phyloP scores from a whole-genome alignment of 2,888 invertebrate species.

The Plagodis dolabraria region DNA sequence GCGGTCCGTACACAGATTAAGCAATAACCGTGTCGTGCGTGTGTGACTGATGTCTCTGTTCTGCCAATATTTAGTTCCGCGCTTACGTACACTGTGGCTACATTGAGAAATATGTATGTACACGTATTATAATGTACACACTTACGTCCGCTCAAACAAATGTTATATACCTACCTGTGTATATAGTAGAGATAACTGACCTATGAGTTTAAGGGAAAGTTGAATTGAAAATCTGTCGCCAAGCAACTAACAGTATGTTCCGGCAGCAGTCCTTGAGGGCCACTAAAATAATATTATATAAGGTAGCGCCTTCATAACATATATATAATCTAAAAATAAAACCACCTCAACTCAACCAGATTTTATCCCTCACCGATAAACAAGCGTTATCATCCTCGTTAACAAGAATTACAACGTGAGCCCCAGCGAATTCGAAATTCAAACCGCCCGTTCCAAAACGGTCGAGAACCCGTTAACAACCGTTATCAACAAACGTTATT shows the following conservation, averaged over 20 bases:
- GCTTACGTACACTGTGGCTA: slow-evolving; percentile 14
- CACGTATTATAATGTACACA: neutral
- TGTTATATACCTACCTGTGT: neutral
- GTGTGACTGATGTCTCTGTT: slow-evolving; percentile 20
- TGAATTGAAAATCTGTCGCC: too few relatives aligned
- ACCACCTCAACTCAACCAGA: slow-evolving; percentile 1
- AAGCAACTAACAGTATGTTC: too few relatives aligned
- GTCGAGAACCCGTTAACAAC: slow-evolving; percentile 4
- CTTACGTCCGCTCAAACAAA: neutral
- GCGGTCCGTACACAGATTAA: slow-evolving; percentile 22
- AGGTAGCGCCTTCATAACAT: too few relatives aligned
- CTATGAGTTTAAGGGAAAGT: too few relatives aligned
- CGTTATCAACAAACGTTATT: slow-evolving; percentile 25
- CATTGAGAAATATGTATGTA: slow-evolving; percentile 14
- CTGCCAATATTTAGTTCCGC: slow-evolving; percentile 25
- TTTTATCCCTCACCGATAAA: slow-evolving; percentile 10
- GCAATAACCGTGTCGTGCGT: slow-evolving; percentile 22
- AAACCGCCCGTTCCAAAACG: slow-evolving; percentile 7
- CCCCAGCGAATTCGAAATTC: slow-evolving; percentile 2
- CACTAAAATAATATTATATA: too few relatives aligned
- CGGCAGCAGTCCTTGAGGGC: too few relatives aligned
- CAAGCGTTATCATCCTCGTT: slow-evolving; percentile 21
- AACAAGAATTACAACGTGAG: slow-evolving; percentile 21
- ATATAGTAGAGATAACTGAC: neutral
- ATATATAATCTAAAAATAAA: neutral